Percentiles rank a stretch among this genome's conserved stretches.
Evolutionary conservation across 2,113 vertebrate species (phyloP).

Genomic region (Prietella phreatophila): DNA sequence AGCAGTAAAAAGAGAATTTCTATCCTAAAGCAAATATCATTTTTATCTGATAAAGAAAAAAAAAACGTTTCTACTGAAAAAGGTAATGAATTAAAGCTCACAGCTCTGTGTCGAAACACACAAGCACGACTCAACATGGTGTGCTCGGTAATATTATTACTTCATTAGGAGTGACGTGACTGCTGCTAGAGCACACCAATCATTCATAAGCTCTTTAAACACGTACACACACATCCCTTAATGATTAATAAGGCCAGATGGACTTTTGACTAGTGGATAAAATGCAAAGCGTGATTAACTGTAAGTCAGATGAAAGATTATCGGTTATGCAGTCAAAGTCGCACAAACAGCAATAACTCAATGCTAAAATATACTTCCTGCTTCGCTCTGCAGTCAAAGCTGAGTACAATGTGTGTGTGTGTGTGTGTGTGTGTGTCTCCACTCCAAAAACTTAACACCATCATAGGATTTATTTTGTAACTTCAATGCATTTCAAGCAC

Average conservation of each 20-base stretch:
- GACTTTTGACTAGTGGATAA: constrained; percentile 34
- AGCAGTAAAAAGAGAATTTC: not conserved
- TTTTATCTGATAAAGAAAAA: not conserved
- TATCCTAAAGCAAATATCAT: not conserved
- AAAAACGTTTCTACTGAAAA: not conserved
- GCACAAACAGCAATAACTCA: constrained; percentile 19
- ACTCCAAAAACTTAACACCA: not conserved
- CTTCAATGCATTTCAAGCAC: not conserved
- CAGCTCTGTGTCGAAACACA: not conserved
- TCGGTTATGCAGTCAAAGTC: constrained; percentile 29
- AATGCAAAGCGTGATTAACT: constrained; percentile 34
- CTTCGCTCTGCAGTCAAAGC: constrained; percentile 8
- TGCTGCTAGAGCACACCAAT: constrained; percentile 22
- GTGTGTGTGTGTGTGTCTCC: not conserved
- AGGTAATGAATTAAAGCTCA: not conserved
- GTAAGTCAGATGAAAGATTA: constrained; percentile 36
- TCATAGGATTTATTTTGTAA: not conserved
- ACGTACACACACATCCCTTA: not conserved
- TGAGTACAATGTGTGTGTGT: not conserved
- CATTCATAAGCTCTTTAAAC: constrained; percentile 37
- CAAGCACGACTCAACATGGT: not conserved
- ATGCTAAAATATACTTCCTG: constrained; percentile 24
- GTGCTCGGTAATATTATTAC: constrained; percentile 14
- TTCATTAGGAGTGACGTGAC: constrained; percentile 16
- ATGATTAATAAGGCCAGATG: constrained; percentile 41